Conservation (phyloP, 1,140 invertebrate species). For the Polyergus mexicanus region DNA sequence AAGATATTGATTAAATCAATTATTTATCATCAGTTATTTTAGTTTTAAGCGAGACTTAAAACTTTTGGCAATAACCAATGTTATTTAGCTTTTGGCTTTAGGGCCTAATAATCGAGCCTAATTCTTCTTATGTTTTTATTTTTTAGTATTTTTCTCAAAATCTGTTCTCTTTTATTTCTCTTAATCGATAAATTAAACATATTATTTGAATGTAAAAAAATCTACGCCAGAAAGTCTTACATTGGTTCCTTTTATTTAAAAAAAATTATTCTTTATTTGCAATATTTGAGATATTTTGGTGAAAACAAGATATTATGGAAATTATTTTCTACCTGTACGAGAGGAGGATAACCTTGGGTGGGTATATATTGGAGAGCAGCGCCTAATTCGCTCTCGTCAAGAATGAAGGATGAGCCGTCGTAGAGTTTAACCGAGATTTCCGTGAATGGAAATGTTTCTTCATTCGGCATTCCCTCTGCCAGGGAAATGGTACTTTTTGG, state of each 20-base stretch:
- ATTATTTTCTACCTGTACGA: slow-evolving; percentile 86
- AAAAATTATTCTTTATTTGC: background rate
- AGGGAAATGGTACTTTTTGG: slow-evolving; percentile 90
- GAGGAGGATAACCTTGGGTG: slow-evolving; percentile 90
- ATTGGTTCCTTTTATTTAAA: background rate
- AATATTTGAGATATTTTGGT: background rate
- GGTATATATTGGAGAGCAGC: slow-evolving; percentile 91
- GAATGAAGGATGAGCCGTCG: slow-evolving; percentile 87
- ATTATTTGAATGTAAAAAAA: background rate
- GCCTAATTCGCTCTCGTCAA: slow-evolving; percentile 88
- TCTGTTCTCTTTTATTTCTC: background rate
- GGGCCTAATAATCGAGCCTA: too few species aligned
- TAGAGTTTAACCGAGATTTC: slow-evolving; percentile 89
- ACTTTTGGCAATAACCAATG: too few species aligned
- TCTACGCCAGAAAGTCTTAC: background rate
- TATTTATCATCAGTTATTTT: too few species aligned
- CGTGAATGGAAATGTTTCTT: slow-evolving; percentile 91
- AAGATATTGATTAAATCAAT: too few species aligned
- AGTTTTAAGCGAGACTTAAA: too few species aligned
- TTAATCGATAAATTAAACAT: background rate
- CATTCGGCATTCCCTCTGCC: slow-evolving; percentile 93
- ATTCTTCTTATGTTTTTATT: background rate
- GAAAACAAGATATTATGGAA: background rate
- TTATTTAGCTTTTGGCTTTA: too few species aligned
- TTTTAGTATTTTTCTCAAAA: background rate